Percentiles rank a stretch among this genome's conserved stretches.
Evolutionary conservation across 1,140 invertebrate genomes (phyloP).

Genomic region (Diabrotica undecimpunctata): DNA sequence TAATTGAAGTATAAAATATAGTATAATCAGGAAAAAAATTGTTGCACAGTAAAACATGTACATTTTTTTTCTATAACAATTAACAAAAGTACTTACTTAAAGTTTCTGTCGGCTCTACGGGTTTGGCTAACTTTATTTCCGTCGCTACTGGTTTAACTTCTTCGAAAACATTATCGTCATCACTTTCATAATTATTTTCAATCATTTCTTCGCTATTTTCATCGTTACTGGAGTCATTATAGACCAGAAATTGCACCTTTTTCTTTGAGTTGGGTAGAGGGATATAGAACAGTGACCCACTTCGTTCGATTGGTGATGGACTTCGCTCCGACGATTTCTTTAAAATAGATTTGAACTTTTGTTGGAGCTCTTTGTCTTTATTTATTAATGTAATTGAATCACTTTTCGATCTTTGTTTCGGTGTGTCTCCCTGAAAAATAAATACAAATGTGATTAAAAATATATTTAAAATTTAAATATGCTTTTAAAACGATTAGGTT

Average conservation of each 20-base stretch:
- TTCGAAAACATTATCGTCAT: constrained; percentile 26
- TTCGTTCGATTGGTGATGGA: constrained; percentile 39
- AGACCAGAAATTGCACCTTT: constrained; percentile 47
- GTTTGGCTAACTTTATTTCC: too few species aligned
- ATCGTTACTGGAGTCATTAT: constrained; percentile 28
- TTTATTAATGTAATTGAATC: constrained; percentile 10
- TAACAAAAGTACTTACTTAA: too few species aligned
- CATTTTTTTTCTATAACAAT: too few species aligned
- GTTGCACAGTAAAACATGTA: too few species aligned
- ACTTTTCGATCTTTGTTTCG: constrained; percentile 14
- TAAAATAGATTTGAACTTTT: constrained; percentile 61
- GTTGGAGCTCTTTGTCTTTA: constrained; percentile 34
- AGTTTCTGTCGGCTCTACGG: too few species aligned
- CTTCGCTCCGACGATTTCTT: constrained; percentile 53
- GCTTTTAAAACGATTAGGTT: background rate
- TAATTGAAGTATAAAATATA: too few species aligned
- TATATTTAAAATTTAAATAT: background rate
- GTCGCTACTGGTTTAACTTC: constrained; percentile 5
- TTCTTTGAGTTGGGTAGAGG: constrained; percentile 55
- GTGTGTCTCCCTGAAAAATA: background rate
- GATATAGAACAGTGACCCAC: constrained; percentile 63
- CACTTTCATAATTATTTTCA: background rate
- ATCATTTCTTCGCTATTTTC: background rate
- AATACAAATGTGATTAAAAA: too few species aligned
- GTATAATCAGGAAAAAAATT: too few species aligned